These are phyloP conservation scores for Myotis lucifugus DNA, from an alignment of 2,113 vertebrate genomes.

Conservation along the genomic window DNA sequence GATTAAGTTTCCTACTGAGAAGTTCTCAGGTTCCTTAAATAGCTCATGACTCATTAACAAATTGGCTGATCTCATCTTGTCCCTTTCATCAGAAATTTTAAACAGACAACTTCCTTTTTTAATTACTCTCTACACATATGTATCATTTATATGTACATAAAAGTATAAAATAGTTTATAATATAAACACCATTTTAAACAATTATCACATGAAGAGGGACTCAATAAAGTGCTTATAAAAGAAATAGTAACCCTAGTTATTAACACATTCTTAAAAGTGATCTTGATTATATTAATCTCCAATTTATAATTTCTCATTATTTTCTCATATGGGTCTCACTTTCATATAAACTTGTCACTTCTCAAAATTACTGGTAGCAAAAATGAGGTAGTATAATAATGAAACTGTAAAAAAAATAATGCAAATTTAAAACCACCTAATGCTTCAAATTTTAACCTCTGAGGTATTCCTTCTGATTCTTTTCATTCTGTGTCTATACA, in stretches of 20 bases:
- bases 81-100: background rate
- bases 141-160: background rate
- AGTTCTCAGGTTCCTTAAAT: background rate
- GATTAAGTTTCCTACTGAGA: background rate
- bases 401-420: background rate
- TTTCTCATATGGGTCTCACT: background rate
- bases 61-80: background rate
- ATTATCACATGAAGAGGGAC: background rate
- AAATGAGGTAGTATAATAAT: background rate
- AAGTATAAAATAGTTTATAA: background rate
- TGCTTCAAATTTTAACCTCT: background rate
- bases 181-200: slow-evolving; percentile 2
- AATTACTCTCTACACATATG: background rate
- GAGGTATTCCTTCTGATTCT: background rate
- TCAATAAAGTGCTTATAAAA: background rate
- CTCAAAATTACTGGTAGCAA: slow-evolving; percentile 19
- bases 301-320: background rate
- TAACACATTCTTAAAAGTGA: background rate
- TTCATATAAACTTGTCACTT: background rate
- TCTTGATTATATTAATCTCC: background rate
- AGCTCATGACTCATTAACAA: background rate
- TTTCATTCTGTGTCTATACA: background rate
- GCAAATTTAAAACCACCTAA: background rate
- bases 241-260: background rate
- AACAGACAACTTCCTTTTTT: background rate